Conservation (phyloP, 92 coral and sea anemone species). For the Zoanthus sansibaricus region DNA sequence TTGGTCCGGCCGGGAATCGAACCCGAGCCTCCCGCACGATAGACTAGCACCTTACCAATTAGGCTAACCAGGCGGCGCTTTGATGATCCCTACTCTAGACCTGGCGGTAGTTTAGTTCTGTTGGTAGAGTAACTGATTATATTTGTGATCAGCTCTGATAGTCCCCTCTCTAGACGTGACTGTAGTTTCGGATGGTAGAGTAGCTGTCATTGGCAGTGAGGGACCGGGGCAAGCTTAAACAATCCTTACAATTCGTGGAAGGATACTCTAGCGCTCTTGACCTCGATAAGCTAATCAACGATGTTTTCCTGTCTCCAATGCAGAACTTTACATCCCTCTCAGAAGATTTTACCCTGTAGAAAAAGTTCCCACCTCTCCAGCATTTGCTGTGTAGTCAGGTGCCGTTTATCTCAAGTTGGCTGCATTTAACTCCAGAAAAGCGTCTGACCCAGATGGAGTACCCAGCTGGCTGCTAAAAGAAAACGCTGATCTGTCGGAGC, state of each 20-base stretch:
- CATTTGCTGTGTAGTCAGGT: background rate
- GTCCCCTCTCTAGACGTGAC: too few relatives aligned
- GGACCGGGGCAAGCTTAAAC: slow-evolving; percentile 2
- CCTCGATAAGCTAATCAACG: background rate
- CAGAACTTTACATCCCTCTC: background rate
- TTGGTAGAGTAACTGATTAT: too few relatives aligned
- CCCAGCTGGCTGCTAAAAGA: slow-evolving; percentile 19
- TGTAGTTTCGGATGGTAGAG: too few relatives aligned
- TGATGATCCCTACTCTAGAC: too few relatives aligned
- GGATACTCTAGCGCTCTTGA: background rate
- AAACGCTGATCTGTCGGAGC: slow-evolving; percentile 14
- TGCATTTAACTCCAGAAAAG: slow-evolving; percentile 7
- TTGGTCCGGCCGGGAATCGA: too few relatives aligned
- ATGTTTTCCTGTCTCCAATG: background rate
- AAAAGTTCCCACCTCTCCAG: background rate
- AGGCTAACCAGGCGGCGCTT: too few relatives aligned
- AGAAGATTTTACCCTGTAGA: background rate
- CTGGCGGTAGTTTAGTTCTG: too few relatives aligned
- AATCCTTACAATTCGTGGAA: background rate
- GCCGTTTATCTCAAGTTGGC: background rate
- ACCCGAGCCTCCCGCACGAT: too few relatives aligned
- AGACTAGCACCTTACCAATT: too few relatives aligned
- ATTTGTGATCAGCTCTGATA: too few relatives aligned
- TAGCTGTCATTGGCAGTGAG: background rate
- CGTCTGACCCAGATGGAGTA: slow-evolving; percentile 20